A percentile compares a stretch with the other conserved stretches of the same genome.
phyloP scores from a whole-genome alignment of 1,140 invertebrate species.

The Zophobas morio region DNA sequence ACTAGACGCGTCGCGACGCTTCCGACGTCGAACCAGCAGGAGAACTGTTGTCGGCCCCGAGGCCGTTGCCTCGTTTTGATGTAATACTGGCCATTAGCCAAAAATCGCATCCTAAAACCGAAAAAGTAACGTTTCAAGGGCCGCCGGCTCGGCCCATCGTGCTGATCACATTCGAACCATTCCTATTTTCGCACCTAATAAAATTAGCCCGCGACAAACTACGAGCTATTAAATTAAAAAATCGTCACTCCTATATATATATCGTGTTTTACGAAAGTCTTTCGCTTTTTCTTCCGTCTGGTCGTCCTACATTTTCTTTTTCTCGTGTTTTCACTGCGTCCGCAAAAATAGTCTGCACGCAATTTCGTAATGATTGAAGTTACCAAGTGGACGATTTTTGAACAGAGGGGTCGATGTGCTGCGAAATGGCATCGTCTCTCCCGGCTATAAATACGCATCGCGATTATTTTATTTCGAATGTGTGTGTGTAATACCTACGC shows the following conservation, averaged over 20 bases:
- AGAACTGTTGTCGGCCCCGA: constrained; percentile 37
- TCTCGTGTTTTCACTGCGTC: constrained; percentile 22
- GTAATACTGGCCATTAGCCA: constrained; percentile 45
- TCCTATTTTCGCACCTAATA: neutral
- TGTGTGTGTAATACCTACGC: constrained; percentile 29
- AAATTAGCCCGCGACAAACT: neutral
- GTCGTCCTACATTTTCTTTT: neutral
- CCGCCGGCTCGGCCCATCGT: constrained; percentile 7
- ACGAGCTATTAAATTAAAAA: too few species aligned
- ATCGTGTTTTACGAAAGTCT: neutral
- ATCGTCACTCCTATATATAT: too few species aligned
- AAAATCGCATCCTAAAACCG: constrained; percentile 40
- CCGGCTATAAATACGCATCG: constrained; percentile 24
- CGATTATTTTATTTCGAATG: constrained; percentile 37
- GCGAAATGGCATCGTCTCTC: constrained; percentile 33
- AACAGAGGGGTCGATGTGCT: constrained; percentile 27
- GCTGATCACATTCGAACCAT: neutral
- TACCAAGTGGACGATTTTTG: constrained; percentile 37
- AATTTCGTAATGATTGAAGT: constrained; percentile 39
- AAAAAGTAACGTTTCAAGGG: constrained; percentile 33
- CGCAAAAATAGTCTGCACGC: constrained; percentile 14
- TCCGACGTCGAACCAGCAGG: constrained; percentile 40
- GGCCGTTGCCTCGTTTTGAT: constrained; percentile 49
- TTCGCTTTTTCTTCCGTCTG: neutral
- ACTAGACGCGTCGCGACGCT: constrained; percentile 41